A percentile compares a stretch with the other conserved stretches of the same genome.
These are phyloP conservation scores for Isurus oxyrinchus DNA, from an alignment of 2,113 vertebrate genomes.

Conservation along the genomic window DNA sequence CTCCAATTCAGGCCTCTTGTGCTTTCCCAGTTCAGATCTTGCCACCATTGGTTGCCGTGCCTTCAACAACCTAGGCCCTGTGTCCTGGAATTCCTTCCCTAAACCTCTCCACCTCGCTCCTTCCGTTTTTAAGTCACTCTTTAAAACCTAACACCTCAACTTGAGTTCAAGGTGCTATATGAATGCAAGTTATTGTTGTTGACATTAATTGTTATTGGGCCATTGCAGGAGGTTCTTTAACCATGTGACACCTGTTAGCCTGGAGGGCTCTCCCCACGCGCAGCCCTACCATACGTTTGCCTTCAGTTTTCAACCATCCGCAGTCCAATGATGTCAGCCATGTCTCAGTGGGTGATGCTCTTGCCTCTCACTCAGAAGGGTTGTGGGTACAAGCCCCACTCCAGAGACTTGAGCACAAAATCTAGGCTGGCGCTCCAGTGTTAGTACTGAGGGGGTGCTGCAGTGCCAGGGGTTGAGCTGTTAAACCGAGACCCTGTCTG, in stretches of 20 bases:
- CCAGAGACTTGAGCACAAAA: no score
- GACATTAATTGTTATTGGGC: background rate
- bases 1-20: background rate
- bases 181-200: background rate
- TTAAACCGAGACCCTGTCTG: no score
- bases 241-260: no score
- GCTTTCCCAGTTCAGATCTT: background rate
- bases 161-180: background rate
- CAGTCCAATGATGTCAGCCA: no score
- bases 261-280: no score
- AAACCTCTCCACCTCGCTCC: background rate
- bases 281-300: background rate
- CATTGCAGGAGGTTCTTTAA: background rate
- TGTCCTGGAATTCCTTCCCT: background rate
- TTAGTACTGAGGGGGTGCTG: no score
- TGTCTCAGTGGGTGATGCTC: no score
- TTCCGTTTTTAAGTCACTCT: background rate
- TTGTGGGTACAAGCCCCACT: no score
- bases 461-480: no score
- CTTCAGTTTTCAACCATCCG: background rate
- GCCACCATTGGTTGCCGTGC: background rate
- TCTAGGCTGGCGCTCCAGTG: no score
- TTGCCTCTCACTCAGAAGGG: no score
- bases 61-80: background rate
- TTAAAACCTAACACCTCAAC: background rate